phyloP scores from a whole-genome alignment of 2,113 vertebrate species.

The Gallinago jamesoni region DNA sequence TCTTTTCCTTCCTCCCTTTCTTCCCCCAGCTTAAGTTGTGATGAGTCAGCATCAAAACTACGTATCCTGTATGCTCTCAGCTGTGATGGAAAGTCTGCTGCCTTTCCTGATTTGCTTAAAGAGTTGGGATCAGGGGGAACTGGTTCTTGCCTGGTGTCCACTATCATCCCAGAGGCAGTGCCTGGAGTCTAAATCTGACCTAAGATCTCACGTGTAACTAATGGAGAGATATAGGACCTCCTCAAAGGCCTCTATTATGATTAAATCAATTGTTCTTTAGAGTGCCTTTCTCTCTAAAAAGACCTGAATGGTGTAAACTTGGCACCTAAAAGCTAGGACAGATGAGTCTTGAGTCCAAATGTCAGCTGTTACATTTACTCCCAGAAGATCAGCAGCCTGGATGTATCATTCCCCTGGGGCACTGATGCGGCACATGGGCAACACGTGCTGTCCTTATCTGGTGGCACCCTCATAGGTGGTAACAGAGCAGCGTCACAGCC shows the following conservation, averaged over 20 bases:
- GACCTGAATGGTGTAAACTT: not conserved
- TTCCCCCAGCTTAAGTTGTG: not conserved
- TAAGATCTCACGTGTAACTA: not conserved
- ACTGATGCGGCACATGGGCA: not conserved
- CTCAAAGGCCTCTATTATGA: not conserved
- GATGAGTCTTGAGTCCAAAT: not conserved
- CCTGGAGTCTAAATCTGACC: not conserved
- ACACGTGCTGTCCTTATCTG: not conserved
- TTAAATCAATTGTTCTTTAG: not conserved
- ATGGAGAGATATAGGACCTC: not conserved
- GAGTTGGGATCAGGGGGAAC: rapidly evolving
- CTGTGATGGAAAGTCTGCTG: not conserved
- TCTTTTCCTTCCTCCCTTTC: not conserved
- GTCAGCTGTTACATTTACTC: not conserved
- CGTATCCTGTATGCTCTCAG: rapidly evolving
- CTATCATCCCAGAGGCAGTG: not conserved
- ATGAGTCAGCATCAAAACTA: not conserved
- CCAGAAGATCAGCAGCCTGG: not conserved
- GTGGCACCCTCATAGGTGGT: not conserved
- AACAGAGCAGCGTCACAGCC: no score
- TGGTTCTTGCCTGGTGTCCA: not conserved
- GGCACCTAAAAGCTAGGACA: not conserved
- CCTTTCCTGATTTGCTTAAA: not conserved
- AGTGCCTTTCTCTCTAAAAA: not conserved
- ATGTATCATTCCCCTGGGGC: not conserved